Evolutionary conservation across 2,797 vertebrate genomes (phyloP), one percentile per base, ranked within the genome.

Genomic region (Poeciliopsis presidionis): DNA sequence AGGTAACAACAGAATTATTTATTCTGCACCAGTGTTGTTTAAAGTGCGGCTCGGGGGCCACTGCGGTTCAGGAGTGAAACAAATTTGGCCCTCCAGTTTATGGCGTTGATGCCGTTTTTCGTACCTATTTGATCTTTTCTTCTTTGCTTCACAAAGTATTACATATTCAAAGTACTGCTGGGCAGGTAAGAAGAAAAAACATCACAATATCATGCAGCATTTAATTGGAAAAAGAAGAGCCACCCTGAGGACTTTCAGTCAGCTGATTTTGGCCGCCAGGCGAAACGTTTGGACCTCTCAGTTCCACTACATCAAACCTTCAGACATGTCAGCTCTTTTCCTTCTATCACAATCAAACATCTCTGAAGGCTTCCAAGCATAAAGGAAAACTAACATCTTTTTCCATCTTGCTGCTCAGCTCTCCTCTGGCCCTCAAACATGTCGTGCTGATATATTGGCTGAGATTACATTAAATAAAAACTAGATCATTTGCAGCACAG

Each of bases 391-490:
- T 20, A n/a, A 73, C 49, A 25, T 5, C 28, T 59, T 22, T 61
- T 33, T 47, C 53, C 73, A 0, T 51, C 46, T 12, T 11, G 0
- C 43, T 14, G 79, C 41, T 33, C 4, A 22, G 6, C 59, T 14
- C 55, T 59, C 67, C 22, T 47, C 6, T 55, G 41, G 5, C 25
- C 11, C 53, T 45, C 67, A 7, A 18, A 53, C 72, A 55, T 8
- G 71, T 75, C 53, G 67, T 8, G 9, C 67, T 45, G 81, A 74
- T 61, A 14, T 33, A 51, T 47, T 65, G 2, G 13, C 25, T 13
- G 30, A 72, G 55, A 81, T 82, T 12, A 55, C 77, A 85, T 81
- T 43, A 77, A 81, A 88, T 79, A 30, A 77, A 70, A 86, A 57
- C 22, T 2, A 53, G 79, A 47, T 77, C 4, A 61, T 81, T 72